Evolutionary conservation across 2,797 vertebrate genomes (phyloP).

Genomic region (Myotis vivesi): DNA sequence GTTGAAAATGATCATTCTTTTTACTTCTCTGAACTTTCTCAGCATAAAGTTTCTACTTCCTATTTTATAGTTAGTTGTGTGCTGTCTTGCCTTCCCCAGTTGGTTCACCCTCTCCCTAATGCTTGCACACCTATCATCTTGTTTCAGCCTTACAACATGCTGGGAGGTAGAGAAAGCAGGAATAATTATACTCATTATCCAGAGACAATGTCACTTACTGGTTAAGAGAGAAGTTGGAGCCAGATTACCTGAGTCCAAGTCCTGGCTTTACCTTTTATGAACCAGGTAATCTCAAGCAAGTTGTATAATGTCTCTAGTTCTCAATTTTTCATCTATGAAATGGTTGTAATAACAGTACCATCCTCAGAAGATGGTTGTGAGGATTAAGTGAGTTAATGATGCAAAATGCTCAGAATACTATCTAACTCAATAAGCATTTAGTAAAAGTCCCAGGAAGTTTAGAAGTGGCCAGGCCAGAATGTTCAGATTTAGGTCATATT

Average conservation of each 20-base stretch:
- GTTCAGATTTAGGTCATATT: constrained; percentile 4
- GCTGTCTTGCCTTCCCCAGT: not conserved
- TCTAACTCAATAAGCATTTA: not conserved
- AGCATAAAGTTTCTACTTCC: not conserved
- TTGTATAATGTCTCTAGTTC: not conserved
- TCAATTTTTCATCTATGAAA: not conserved
- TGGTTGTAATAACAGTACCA: not conserved
- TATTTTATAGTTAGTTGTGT: not conserved
- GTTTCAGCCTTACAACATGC: not conserved
- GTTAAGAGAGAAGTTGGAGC: not conserved
- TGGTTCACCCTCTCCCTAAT: not conserved
- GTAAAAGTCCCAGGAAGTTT: not conserved
- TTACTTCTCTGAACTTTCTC: not conserved
- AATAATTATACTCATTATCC: not conserved
- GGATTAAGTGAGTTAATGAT: not conserved
- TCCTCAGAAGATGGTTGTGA: not conserved
- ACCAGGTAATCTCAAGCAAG: not conserved
- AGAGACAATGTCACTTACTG: not conserved
- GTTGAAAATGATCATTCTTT: not conserved
- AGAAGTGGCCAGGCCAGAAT: not conserved
- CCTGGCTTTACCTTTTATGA: not conserved
- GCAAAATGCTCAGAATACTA: not conserved
- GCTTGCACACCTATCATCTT: not conserved
- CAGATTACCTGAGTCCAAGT: not conserved
- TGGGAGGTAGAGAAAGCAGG: not conserved